Evolutionary conservation across 2,888 invertebrate species (phyloP).

Genomic region (Eulithis prunata): DNA sequence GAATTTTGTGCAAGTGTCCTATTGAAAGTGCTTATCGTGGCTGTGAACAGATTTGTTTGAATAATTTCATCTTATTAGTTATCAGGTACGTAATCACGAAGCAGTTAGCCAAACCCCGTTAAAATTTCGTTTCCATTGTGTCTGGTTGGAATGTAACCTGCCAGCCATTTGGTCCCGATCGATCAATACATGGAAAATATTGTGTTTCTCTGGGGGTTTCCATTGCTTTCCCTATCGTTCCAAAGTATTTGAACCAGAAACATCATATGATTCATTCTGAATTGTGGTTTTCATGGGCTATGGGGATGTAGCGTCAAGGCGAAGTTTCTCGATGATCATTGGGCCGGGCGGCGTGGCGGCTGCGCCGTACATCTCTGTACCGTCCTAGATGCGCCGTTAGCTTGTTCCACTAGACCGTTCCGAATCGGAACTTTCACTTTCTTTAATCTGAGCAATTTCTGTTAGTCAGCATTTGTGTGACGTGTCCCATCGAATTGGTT

Average conservation of each 20-base stretch:
- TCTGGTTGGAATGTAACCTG: constrained; percentile 15
- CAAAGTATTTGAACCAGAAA: constrained; percentile 5
- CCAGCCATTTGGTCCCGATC: constrained; percentile 34
- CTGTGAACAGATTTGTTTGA: constrained; percentile 56
- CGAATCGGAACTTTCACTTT: constrained; percentile 52
- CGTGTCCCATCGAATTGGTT: constrained; percentile 59
- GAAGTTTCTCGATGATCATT: constrained; percentile 70
- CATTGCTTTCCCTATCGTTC: not conserved
- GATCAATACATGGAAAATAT: constrained; percentile 27
- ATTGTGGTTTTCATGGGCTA: constrained; percentile 25
- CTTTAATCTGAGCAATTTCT: constrained; percentile 37
- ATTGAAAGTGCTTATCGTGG: constrained; percentile 68
- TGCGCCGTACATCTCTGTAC: constrained; percentile 58
- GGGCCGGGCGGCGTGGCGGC: constrained; percentile 56
- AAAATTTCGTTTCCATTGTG: constrained; percentile 31
- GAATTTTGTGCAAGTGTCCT: constrained; percentile 57
- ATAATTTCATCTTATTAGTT: constrained; percentile 47
- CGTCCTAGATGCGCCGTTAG: constrained; percentile 45
- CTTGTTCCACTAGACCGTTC: constrained; percentile 52
- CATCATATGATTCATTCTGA: constrained; percentile 29
- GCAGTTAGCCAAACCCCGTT: not conserved
- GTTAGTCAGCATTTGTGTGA: constrained; percentile 49
- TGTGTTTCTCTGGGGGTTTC: not conserved
- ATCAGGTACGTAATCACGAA: constrained; percentile 55
- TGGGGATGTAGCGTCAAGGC: constrained; percentile 47